These are phyloP conservation scores for Lysiphlebus fabarum DNA, from an alignment of 1,140 invertebrate genomes.

Conservation along the genomic window DNA sequence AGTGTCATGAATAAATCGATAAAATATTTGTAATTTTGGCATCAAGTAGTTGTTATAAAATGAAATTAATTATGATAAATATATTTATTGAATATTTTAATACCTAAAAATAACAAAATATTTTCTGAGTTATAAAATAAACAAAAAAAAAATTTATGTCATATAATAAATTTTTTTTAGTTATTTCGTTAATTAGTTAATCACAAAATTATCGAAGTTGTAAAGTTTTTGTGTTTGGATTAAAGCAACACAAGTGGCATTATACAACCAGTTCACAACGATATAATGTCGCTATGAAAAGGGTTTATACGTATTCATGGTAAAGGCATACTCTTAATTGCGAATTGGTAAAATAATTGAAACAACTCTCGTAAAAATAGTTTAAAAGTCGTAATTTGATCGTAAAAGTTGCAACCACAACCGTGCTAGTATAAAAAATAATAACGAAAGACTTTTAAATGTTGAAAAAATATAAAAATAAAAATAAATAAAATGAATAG, in stretches of 20 bases:
- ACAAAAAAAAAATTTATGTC: too few species aligned
- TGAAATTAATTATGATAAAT: too few species aligned
- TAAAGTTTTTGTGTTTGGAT: conserved; percentile 38
- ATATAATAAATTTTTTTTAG: conserved; percentile 9
- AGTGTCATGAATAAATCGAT: too few species aligned
- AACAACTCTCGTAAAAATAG: conserved; percentile 55
- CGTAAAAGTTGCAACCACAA: conserved; percentile 49
- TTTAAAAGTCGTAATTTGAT: conserved; percentile 51
- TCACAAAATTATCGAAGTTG: conserved; percentile 43
- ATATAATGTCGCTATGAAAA: conserved; percentile 11
- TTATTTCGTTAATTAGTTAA: conserved; percentile 42
- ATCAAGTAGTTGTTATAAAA: too few species aligned
- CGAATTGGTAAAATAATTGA: conserved; percentile 55
- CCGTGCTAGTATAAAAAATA: conserved; percentile 35
- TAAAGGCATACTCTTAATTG: conserved; percentile 41
- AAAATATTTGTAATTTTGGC: too few species aligned
- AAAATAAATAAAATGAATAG: too few species aligned
- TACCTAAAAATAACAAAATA: too few species aligned
- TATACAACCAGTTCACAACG: background rate
- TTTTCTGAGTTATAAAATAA: too few species aligned
- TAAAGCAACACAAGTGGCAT: conserved; percentile 28
- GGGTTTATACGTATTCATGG: conserved; percentile 13
- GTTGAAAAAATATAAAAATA: conserved; percentile 6
- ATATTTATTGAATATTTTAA: too few species aligned
- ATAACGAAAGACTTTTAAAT: conserved; percentile 29